These are phyloP conservation scores for Mesembrinibis cayennensis DNA, from an alignment of 2,113 vertebrate genomes.

Conservation along the genomic window DNA sequence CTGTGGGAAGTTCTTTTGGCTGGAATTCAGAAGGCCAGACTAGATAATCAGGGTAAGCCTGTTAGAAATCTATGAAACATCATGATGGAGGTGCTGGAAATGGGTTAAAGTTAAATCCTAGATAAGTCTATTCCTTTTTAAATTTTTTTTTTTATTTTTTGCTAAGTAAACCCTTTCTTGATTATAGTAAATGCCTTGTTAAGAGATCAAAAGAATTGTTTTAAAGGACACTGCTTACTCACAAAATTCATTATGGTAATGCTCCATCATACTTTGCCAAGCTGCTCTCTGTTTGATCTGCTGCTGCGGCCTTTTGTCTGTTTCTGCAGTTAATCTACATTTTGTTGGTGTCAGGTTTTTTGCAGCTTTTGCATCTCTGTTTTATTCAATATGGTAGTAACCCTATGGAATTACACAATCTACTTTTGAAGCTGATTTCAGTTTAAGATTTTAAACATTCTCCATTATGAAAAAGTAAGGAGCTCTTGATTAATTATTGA, in stretches of 20 bases:
- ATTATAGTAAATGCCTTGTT: slow-evolving; percentile 73
- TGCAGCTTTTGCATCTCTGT: slow-evolving; percentile 18
- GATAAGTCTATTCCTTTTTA: neutral
- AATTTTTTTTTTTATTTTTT: neutral
- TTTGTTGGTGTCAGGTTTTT: slow-evolving; percentile 65
- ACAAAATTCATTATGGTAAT: slow-evolving; percentile 77
- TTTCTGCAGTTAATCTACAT: slow-evolving; percentile 73
- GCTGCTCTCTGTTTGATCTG: slow-evolving; percentile 72
- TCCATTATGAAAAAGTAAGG: neutral
- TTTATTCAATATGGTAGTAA: slow-evolving; percentile 27
- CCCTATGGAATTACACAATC: slow-evolving; percentile 15
- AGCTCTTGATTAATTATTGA: slow-evolving; percentile 9
- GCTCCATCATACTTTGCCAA: slow-evolving; percentile 48
- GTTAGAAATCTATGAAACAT: neutral
- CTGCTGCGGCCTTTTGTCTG: slow-evolving; percentile 56
- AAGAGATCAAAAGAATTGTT: slow-evolving; percentile 72
- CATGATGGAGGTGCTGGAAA: neutral
- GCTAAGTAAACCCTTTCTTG: slow-evolving; percentile 60
- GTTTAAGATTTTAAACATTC: neutral
- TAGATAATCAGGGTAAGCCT: neutral
- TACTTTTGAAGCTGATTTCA: neutral
- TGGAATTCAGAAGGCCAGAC: neutral
- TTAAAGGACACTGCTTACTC: slow-evolving; percentile 71
- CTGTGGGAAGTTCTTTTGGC: neutral
- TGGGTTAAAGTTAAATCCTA: slow-evolving; percentile 26